phyloP scores from a whole-genome alignment of 2,797 vertebrate species.

The Cyprinodon diabolis region DNA sequence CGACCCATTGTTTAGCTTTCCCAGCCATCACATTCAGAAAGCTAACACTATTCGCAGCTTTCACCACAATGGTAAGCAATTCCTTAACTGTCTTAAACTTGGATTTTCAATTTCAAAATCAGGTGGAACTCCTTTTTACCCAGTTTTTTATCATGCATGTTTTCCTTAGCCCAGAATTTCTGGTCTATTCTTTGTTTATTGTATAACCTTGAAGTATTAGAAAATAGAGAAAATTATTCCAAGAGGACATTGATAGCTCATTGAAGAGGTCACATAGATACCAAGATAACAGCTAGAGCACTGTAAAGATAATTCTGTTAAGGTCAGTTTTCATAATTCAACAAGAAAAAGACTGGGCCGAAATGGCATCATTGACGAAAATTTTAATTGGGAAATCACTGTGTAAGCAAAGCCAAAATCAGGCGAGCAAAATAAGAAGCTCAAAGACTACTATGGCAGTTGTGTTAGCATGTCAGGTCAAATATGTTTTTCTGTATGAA shows the following conservation, averaged over 20 bases:
- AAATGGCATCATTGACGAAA: no score
- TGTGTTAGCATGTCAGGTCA: not conserved
- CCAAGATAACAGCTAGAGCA: no score
- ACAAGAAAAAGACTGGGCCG: no score
- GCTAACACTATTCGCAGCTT: constrained; percentile 86
- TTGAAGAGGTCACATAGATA: not conserved
- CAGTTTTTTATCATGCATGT: not conserved
- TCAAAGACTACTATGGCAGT: no score
- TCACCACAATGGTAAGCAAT: constrained; percentile 81
- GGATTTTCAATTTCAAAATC: not conserved
- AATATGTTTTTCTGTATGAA: no score
- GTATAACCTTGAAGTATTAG: not conserved
- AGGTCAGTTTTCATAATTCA: no score
- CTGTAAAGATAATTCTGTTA: no score
- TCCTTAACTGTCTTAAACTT: not conserved
- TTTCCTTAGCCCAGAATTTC: not conserved
- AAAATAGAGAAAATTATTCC: not conserved
- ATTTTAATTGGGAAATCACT: not conserved
- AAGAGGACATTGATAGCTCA: not conserved
- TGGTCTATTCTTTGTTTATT: no score
- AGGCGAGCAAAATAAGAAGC: not conserved
- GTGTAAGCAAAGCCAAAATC: not conserved
- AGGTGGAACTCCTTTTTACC: not conserved
- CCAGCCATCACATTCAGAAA: constrained; percentile 78
- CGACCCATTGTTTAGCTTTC: constrained; percentile 79